A percentile compares a stretch with the other conserved stretches of the same genome.
phyloP scores from a whole-genome alignment of 2,888 invertebrate genomes.

The Apamea monoglypha region DNA sequence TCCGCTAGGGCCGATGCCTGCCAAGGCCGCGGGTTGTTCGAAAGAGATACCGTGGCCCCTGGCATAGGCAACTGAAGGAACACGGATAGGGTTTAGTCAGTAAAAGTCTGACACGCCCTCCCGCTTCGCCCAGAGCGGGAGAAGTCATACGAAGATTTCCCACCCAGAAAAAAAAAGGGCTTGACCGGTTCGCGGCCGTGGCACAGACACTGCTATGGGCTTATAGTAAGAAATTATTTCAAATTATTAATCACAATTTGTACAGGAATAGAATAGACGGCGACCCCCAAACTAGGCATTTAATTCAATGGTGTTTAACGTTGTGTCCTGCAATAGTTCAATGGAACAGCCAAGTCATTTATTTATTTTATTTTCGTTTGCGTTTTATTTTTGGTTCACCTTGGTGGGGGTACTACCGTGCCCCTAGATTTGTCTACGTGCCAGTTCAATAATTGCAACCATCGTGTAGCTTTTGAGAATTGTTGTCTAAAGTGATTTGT shows the following conservation, averaged over 20 bases:
- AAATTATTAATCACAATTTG: too few species aligned
- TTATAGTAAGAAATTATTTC: neutral
- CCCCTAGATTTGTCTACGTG: neutral
- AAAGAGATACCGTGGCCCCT: too few species aligned
- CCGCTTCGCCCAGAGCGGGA: too few species aligned
- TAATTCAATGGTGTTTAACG: neutral
- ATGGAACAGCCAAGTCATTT: neutral
- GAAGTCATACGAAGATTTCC: too few species aligned
- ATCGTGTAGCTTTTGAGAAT: neutral
- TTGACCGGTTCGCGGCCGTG: neutral
- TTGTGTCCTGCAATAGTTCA: neutral
- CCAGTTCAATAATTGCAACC: neutral
- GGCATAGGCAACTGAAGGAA: too few species aligned
- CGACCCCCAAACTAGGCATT: too few species aligned
- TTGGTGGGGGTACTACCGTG: neutral
- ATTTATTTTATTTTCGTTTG: neutral
- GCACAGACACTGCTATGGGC: neutral
- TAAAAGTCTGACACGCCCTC: too few species aligned
- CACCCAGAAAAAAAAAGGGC: too few species aligned
- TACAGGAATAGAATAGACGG: too few species aligned
- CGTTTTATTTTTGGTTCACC: neutral
- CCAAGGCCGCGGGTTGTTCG: too few species aligned
- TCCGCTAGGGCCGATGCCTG: too few species aligned
- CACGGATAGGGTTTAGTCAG: too few species aligned
- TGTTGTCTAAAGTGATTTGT: neutral